These are phyloP conservation scores for Triops longicaudatus DNA, from an alignment of 1,140 invertebrate genomes.

Conservation along the genomic window DNA sequence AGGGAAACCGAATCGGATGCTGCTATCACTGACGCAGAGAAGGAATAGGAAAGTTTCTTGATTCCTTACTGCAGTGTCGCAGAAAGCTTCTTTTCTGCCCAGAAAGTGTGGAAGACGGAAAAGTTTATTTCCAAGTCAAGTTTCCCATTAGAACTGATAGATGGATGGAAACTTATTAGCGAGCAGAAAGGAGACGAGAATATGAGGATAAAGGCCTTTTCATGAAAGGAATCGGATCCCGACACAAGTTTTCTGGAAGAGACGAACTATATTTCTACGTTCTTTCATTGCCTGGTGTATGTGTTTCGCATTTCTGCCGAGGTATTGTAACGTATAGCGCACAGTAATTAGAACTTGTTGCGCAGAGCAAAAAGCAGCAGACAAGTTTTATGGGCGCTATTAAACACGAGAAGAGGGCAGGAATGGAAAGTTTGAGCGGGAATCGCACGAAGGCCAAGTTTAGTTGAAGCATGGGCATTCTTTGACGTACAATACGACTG, in stretches of 20 bases:
- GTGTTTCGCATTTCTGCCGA: not conserved
- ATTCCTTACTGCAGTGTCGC: not conserved
- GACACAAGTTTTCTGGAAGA: not conserved
- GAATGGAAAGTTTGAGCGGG: not conserved
- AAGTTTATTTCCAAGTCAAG: not conserved
- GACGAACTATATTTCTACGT: not conserved
- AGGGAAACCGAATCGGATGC: too few species aligned
- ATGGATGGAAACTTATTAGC: not conserved
- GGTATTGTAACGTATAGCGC: not conserved
- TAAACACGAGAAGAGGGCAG: not conserved
- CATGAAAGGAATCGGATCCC: not conserved
- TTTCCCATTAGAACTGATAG: not conserved
- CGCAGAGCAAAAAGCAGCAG: not conserved
- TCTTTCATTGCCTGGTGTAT: not conserved
- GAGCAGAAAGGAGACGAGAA: not conserved
- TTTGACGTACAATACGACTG: not conserved
- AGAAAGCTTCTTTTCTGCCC: not conserved
- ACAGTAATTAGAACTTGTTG: slow-evolving; percentile 1
- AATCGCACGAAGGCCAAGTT: not conserved
- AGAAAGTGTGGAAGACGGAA: not conserved
- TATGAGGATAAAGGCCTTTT: not conserved
- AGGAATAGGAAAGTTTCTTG: too few species aligned
- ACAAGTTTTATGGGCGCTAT: not conserved
- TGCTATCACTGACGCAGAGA: too few species aligned
- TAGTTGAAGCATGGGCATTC: not conserved